Evolutionary conservation across 2,888 invertebrate species (phyloP), one percentile per base, ranked within the genome.

Genomic region (Euspilapteryx auroguttella): DNA sequence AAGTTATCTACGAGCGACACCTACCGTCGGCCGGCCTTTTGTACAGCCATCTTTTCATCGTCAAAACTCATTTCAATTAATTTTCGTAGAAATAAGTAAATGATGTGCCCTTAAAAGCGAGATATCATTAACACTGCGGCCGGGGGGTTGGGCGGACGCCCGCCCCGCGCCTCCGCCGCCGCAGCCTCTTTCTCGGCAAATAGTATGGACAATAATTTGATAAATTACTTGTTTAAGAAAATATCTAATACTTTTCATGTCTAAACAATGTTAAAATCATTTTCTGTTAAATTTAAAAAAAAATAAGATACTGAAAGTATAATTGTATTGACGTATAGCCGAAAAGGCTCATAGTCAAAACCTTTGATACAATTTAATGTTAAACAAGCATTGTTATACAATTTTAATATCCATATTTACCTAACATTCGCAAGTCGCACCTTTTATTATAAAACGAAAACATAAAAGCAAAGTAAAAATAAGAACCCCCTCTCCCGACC

Each of bases 51-150:
- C 73, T 75, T 73, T 75, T 73, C 75, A 73, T 64, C 73, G 63
- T 57, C 62, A 62, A 59, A 73, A 69, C 73, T 75, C 75, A 75
- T 75, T 75, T 75, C 68, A 73, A 75, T 75, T 75, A 73, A 73
- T 73, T 73, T 75, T 56, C 57, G 50, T 56, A 59, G 68, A 65
- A 73, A 66, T 69, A 71, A 73, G 66, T 73, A 71, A 75, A 69
- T 69, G 65, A 58, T 71, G 71, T 66, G 66, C 62, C 68, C 65
- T 66, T 69, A 63, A 57, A 56, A 66, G 63, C 59, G 54, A 69
- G 68, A 71, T 76, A 76, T 73, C 71, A 75, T 77, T 75, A 76
- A 69, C 66, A 66, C 61, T 47, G 49, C 40, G 48, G 41, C 39
- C 37, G 46, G 40, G 12, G 51, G 47, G 34, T 38, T 39, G 42